Conservation (phyloP, 2,888 invertebrate genomes). For the Choreutis nemorana region DNA sequence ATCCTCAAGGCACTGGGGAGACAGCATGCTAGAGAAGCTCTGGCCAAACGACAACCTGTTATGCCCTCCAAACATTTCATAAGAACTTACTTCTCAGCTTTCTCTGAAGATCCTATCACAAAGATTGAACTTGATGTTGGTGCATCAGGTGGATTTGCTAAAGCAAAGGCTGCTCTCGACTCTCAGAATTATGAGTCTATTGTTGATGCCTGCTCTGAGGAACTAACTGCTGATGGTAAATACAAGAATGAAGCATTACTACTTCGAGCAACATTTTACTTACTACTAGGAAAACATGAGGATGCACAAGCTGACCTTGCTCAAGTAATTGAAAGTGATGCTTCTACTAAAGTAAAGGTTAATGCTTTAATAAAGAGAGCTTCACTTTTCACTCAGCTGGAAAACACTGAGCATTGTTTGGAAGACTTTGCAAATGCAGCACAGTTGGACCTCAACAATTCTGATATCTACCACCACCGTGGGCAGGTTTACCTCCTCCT, state of each 20-base stretch:
- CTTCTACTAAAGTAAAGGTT: conserved; percentile 72
- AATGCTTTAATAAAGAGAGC: conserved; percentile 91
- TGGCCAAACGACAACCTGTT: conserved; percentile 71
- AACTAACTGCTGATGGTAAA: conserved; percentile 71
- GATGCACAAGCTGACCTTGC: conserved; percentile 77
- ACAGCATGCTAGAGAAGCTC: conserved; percentile 77
- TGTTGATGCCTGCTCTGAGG: conserved; percentile 81
- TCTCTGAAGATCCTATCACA: conserved; percentile 85
- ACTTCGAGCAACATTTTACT: conserved; percentile 85
- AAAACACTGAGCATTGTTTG: conserved; percentile 75
- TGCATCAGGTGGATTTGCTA: conserved; percentile 69
- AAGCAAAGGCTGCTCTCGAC: conserved; percentile 75
- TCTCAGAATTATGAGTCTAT: conserved; percentile 79
- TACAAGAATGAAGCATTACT: conserved; percentile 76
- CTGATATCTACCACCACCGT: conserved; percentile 92
- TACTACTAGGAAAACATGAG: conserved; percentile 78
- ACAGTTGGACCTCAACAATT: conserved; percentile 77
- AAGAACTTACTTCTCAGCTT: conserved; percentile 86
- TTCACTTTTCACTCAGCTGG: conserved; percentile 82
- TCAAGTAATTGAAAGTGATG: conserved; percentile 71
- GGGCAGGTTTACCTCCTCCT: conserved; percentile 87
- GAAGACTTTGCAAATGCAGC: conserved; percentile 83
- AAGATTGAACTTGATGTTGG: conserved; percentile 53
- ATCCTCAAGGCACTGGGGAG: conserved; percentile 84
- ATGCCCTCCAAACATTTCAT: conserved; percentile 89